Percentiles rank a stretch among this genome's conserved stretches.
Evolutionary conservation across 1,140 invertebrate species (phyloP).

Genomic region (Drosophila arizonae): DNA sequence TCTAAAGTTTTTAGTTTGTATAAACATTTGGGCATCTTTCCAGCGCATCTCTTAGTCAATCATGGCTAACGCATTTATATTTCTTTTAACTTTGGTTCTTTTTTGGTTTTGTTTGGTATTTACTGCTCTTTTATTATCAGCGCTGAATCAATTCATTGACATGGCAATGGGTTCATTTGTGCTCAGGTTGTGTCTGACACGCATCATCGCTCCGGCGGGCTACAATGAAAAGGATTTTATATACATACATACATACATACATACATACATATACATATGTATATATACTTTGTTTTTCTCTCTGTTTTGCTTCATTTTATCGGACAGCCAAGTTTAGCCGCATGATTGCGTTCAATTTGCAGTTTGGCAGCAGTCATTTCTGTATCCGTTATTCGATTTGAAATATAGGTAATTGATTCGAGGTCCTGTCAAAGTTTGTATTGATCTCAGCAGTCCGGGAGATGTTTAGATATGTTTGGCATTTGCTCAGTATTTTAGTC

Average conservation of each 20-base stretch:
- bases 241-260: background rate
- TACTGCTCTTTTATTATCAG: slow-evolving; percentile 16
- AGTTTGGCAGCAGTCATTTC: slow-evolving; percentile 30
- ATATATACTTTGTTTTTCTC: slow-evolving; percentile 5
- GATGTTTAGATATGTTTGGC: background rate
- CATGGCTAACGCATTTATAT: background rate
- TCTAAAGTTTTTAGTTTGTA: too few relatives aligned
- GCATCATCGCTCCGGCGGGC: slow-evolving; percentile 17
- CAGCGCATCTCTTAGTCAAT: background rate
- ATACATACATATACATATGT: background rate
- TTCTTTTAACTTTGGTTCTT: background rate
- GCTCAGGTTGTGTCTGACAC: slow-evolving; percentile 30
- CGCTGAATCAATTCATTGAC: slow-evolving; percentile 22
- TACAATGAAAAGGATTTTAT: slow-evolving; percentile 9
- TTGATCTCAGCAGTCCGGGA: slow-evolving; percentile 7
- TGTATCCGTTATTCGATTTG: slow-evolving; percentile 2
- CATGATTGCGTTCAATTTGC: slow-evolving; percentile 48
- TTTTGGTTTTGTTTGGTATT: slow-evolving; percentile 1
- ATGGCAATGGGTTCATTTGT: slow-evolving; percentile 21
- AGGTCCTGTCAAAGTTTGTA: background rate
- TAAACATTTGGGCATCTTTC: background rate
- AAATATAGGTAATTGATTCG: background rate
- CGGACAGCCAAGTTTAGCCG: slow-evolving; percentile 25
- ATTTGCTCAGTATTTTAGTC: background rate
- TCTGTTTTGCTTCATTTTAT: slow-evolving; percentile 13